phyloP scores from a whole-genome alignment of 2,888 invertebrate genomes.

The Scaptomyza cyrtandrae region DNA sequence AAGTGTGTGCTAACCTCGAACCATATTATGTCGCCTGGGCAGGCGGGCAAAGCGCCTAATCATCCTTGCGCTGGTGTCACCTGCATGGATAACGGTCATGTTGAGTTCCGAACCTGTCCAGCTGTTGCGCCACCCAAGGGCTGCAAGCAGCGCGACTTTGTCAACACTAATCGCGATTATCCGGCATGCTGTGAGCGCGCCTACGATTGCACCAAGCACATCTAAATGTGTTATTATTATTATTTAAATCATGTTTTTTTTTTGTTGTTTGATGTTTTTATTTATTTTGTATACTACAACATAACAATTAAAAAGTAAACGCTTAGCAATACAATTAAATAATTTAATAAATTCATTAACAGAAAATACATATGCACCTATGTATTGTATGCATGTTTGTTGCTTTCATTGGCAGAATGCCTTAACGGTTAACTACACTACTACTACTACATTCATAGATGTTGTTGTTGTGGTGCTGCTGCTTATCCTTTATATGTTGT shows the following conservation, averaged over 20 bases:
- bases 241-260: neutral
- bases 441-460: conserved; percentile 16
- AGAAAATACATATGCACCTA: conserved; percentile 64
- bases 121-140: conserved; percentile 79
- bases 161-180: conserved; percentile 72
- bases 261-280: conserved; percentile 43
- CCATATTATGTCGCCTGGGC: conserved; percentile 74
- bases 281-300: conserved; percentile 79
- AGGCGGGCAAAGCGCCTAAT: conserved; percentile 75
- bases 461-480: conserved; percentile 3
- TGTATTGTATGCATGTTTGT: conserved; percentile 49
- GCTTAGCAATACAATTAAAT: conserved; percentile 77
- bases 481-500: no score
- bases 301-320: conserved; percentile 78
- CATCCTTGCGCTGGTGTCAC: conserved; percentile 75
- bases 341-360: conserved; percentile 79
- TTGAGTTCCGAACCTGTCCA: conserved; percentile 70
- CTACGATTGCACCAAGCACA: conserved; percentile 71
- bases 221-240: conserved; percentile 44
- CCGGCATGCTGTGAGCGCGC: conserved; percentile 79
- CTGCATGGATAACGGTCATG: conserved; percentile 66
- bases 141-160: conserved; percentile 80
- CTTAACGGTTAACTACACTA: conserved; percentile 30
- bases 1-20: conserved; percentile 72
- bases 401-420: conserved; percentile 37